A percentile compares a stretch with the other conserved stretches of the same genome.
These are phyloP conservation scores for Tragelaphus scriptus DNA, from an alignment of 2,113 vertebrate species.

Conservation along the genomic window DNA sequence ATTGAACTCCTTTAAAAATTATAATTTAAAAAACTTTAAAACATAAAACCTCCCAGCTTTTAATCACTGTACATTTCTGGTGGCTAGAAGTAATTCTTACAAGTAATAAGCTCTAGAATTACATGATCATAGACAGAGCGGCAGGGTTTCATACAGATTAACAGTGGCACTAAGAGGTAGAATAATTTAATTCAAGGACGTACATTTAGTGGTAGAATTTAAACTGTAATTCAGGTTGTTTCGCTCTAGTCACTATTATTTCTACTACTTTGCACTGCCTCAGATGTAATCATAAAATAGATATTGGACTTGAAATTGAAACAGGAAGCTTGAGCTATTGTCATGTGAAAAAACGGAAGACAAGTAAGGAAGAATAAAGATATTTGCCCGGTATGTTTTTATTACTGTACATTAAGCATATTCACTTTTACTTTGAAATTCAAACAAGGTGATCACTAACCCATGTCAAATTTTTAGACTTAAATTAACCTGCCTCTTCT, in stretches of 20 bases:
- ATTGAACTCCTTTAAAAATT: slow-evolving; percentile 7
- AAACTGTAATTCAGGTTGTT: slow-evolving; percentile 6
- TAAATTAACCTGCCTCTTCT: background rate
- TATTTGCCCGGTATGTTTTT: background rate
- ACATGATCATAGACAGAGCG: background rate
- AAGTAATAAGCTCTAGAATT: background rate
- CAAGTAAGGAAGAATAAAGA: background rate
- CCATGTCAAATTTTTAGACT: background rate
- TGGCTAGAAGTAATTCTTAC: slow-evolving; percentile 6
- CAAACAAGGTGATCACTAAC: background rate
- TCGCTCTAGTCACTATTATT: background rate
- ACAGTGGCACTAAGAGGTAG: background rate
- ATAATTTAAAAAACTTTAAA: background rate
- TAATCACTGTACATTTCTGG: background rate
- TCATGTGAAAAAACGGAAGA: background rate
- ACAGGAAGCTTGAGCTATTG: background rate
- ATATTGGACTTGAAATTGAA: slow-evolving; percentile 1
- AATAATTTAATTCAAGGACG: slow-evolving; percentile 1
- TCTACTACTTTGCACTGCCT: background rate
- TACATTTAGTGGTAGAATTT: background rate
- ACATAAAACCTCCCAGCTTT: background rate
- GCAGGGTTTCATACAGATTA: background rate
- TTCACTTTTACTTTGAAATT: slow-evolving; percentile 19
- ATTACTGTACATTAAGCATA: background rate
- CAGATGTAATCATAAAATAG: background rate